A percentile compares a stretch with the other conserved stretches of the same genome.
phyloP scores from a whole-genome alignment of 2,888 invertebrate species.

The Malthinus seriepunctatus region DNA sequence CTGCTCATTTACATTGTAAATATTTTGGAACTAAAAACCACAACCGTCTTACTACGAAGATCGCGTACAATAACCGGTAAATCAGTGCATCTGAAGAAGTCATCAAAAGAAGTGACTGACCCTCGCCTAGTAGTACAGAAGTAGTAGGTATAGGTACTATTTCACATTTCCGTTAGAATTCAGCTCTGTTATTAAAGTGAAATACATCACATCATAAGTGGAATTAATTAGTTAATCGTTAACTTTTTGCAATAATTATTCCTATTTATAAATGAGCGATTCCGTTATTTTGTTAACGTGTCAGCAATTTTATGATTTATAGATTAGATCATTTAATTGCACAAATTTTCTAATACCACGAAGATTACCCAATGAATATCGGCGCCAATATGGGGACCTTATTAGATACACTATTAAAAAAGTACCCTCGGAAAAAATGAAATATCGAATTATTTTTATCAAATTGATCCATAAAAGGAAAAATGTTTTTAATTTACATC shows the following conservation, averaged over 20 bases:
- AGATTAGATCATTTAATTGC: too few relatives aligned
- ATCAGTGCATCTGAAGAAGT: conserved; percentile 25
- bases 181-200: conserved; percentile 20
- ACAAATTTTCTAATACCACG: too few relatives aligned
- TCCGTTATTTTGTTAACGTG: not conserved
- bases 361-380: too few relatives aligned
- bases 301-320: too few relatives aligned
- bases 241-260: not conserved
- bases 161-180: conserved; percentile 14
- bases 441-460: too few relatives aligned
- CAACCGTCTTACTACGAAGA: conserved; percentile 13
- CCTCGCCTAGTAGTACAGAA: conserved; percentile 5
- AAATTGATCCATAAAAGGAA: too few relatives aligned
- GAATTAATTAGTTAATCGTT: conserved; percentile 2
- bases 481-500: too few relatives aligned
- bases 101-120: conserved; percentile 26
- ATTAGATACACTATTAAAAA: too few relatives aligned
- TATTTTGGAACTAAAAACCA: not conserved
- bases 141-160: not conserved
- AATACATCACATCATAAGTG: conserved; percentile 16
- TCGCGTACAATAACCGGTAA: conserved; percentile 28
- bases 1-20: not conserved
- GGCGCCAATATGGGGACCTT: too few relatives aligned
- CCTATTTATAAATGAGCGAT: not conserved
- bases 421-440: too few relatives aligned